Evolutionary conservation across 2,797 vertebrate genomes (phyloP).

Genomic region (Selene dorsalis): DNA sequence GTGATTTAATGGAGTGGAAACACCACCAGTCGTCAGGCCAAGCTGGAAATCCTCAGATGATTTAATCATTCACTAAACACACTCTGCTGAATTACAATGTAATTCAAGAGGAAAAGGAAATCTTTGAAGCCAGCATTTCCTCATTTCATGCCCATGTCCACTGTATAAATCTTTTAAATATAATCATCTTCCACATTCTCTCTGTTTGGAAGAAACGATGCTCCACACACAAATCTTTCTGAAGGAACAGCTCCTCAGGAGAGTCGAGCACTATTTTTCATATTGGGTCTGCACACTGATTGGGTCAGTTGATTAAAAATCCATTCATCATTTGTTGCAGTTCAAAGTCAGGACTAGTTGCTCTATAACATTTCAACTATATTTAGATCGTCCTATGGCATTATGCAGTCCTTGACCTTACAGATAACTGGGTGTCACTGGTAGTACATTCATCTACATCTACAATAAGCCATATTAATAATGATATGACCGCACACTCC

Average conservation of each 20-base stretch:
- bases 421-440: not conserved
- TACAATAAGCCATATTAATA: not conserved
- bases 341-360: not conserved
- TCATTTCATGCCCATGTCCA: not conserved
- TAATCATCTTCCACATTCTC: not conserved
- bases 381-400: not conserved
- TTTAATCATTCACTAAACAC: not conserved
- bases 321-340: too few relatives aligned
- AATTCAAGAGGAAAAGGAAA: not conserved
- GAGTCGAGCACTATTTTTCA: not conserved
- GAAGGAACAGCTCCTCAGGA: not conserved
- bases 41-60: not conserved
- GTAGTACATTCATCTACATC: not conserved
- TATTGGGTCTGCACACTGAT: not conserved
- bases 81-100: not conserved
- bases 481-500: not conserved
- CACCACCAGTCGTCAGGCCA: rapidly evolving
- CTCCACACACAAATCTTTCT: not conserved
- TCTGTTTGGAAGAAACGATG: not conserved
- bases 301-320: not conserved
- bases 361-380: not conserved
- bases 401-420: not conserved
- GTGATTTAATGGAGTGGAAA: not conserved
- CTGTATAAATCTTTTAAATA: not conserved
- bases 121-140: not conserved